These are phyloP conservation scores for Nomada goodeniana DNA, from an alignment of 2,888 invertebrate species.

Conservation along the genomic window DNA sequence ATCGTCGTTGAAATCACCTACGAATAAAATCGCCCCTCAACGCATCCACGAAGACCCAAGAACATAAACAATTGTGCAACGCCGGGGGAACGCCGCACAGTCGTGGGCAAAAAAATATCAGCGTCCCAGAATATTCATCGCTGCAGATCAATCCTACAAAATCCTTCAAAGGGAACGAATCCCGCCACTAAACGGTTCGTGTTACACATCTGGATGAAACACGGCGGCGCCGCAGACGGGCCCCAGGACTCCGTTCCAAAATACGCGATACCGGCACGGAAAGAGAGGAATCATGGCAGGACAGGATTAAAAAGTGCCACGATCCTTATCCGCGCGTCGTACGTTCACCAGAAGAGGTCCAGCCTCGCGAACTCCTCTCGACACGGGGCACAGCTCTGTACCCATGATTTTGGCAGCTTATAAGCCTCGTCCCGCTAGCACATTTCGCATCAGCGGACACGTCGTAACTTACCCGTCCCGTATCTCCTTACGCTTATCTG, in stretches of 20 bases:
- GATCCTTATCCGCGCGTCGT: conserved; percentile 52
- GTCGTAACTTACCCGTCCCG: conserved; percentile 72
- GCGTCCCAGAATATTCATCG: too few species aligned
- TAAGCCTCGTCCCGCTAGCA: conserved; percentile 63
- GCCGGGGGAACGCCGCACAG: too few species aligned
- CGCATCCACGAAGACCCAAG: too few species aligned
- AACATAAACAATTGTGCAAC: too few species aligned
- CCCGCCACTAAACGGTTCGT: too few species aligned
- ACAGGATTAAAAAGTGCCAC: conserved; percentile 49
- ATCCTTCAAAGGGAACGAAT: too few species aligned
- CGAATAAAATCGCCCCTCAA: background rate
- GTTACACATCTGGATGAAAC: too few species aligned
- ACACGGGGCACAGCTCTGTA: conserved; percentile 3
- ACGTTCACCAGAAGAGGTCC: conserved; percentile 33
- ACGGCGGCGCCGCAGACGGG: background rate
- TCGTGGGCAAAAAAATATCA: background rate
- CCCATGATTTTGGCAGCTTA: conserved; percentile 71
- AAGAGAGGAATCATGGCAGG: conserved; percentile 15
- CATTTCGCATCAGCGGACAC: conserved; percentile 69
- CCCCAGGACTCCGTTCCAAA: background rate
- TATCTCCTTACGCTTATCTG: conserved; percentile 77
- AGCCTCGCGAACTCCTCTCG: conserved; percentile 15
- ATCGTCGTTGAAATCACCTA: background rate
- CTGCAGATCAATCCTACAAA: too few species aligned
- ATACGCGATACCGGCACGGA: conserved; percentile 7